Evolutionary conservation across 2,113 vertebrate genomes (phyloP).

Genomic region (Neopipo cinnamomea): DNA sequence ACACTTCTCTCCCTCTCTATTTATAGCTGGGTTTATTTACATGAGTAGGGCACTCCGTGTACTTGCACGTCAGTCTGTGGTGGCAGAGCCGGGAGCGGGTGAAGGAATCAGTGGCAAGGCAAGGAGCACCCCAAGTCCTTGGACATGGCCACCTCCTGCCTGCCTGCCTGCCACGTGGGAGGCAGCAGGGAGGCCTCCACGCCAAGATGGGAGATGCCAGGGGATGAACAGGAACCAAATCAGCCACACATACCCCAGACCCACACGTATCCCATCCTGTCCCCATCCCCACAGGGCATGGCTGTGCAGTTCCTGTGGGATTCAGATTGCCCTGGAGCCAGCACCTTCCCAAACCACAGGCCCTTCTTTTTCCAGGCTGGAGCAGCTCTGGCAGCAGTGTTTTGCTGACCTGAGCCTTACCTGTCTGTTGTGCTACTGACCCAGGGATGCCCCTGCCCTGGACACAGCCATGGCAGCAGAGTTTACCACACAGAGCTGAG

Average conservation of each 20-base stretch:
- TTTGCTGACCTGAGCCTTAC: rapidly evolving
- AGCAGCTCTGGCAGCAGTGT: not conserved
- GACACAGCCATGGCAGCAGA: rapidly evolving
- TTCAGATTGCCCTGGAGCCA: rapidly evolving
- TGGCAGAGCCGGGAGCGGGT: not conserved
- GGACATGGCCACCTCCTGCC: not conserved
- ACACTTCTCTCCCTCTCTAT: slow-evolving; percentile 69
- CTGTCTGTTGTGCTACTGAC: rapidly evolving
- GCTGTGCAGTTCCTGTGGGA: rapidly evolving
- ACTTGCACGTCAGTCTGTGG: slow-evolving; percentile 7
- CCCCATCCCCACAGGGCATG: rapidly evolving
- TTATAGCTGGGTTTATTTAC: slow-evolving; percentile 62
- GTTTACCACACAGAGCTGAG: not conserved
- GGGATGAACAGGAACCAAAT: rapidly evolving
- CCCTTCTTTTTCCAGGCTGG: not conserved
- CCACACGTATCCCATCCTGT: rapidly evolving
- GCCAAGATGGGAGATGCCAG: rapidly evolving
- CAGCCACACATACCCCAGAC: rapidly evolving
- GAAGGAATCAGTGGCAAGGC: not conserved
- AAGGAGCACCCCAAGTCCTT: not conserved
- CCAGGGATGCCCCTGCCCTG: not conserved
- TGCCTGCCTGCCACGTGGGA: not conserved
- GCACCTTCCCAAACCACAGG: not conserved
- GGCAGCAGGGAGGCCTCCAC: not conserved
- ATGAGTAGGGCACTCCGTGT: slow-evolving; percentile 38